Base-by-base conservation (phyloP, 2,888 invertebrate species). In the Harpagoxenus sublaevis region DNA sequence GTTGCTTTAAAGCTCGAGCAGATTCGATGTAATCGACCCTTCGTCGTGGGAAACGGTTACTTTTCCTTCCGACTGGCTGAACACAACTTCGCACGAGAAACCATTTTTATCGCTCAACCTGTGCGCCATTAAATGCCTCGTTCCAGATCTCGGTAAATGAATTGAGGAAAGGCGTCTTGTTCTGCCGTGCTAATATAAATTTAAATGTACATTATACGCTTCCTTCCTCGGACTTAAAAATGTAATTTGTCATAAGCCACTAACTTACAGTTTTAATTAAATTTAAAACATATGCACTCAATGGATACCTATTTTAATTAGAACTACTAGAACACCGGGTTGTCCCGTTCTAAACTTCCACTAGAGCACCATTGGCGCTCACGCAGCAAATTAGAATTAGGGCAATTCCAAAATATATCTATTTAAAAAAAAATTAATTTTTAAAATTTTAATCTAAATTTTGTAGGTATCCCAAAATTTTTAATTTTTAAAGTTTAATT, bases 1-100 rank as follows among this genome's bases (percentile, higher is more conserved):
- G 75, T 86, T 86, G 87, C 83, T 87, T 78, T 79, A 87, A 86
- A 77, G 78, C 83, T 87, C 73, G 57, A 53, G 63, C 53, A 63
- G 53, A 51, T 39, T 66, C 84, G 66, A 84, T 73, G 68, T 78
- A 78, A 78, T 81, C 71, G 71, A 66, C 73, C 68, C 82, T 55
- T 57, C 60, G 85, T 79, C 85, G 85, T 83, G 85, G 83, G 78
- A 83, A 84, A 74, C 79, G 45, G 48, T 70, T 66, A 83, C 85
- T 85, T 87, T 79, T 73, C 85, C 77, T 73, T 75, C 84, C 77
- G 74, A 79, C 74, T 73, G 83, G 83, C 39, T 70, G 82, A 66
- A 48, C 75, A 77, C 77, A 57, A 55, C 63, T 66, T 66, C 39
- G 31, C 15, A 35, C 57, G 77, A 57, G 77, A 48, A 48, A 42